phyloP scores from a whole-genome alignment of 2,888 invertebrate genomes.

The Drosophila tripunctata region DNA sequence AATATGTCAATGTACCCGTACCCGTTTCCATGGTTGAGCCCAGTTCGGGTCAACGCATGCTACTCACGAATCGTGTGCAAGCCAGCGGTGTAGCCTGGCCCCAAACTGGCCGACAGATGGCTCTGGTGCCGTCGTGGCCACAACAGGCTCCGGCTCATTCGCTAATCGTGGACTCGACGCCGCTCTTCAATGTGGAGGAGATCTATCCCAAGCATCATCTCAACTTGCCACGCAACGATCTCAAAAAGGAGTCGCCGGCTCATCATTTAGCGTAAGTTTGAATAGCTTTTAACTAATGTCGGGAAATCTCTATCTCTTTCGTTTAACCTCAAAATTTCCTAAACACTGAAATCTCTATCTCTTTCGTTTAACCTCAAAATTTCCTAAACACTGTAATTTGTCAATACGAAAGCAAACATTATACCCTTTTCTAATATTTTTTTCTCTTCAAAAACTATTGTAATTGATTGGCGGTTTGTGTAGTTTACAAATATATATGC shows the following conservation, averaged over 20 bases:
- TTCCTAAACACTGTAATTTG: too few species aligned
- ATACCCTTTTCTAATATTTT: too few species aligned
- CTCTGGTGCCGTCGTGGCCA: slow-evolving; percentile 93
- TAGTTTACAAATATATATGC: too few species aligned
- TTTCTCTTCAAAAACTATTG: too few species aligned
- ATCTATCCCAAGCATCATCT: slow-evolving; percentile 87
- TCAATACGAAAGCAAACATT: too few species aligned
- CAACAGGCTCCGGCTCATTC: slow-evolving; percentile 90
- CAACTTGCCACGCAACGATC: slow-evolving; percentile 86
- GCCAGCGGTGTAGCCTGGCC: slow-evolving; percentile 85
- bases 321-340: too few species aligned
- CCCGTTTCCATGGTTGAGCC: slow-evolving; percentile 97
- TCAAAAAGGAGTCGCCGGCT: slow-evolving; percentile 86
- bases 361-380: too few species aligned
- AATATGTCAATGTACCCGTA: slow-evolving; percentile 88
- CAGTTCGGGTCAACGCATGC: slow-evolving; percentile 91
- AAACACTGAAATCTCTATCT: too few species aligned
- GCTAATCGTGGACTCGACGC: slow-evolving; percentile 90
- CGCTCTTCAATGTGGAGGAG: slow-evolving; percentile 88
- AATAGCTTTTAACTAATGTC: neutral
- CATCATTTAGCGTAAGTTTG: slow-evolving; percentile 84
- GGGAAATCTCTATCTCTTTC: too few species aligned
- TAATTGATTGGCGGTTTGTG: too few species aligned
- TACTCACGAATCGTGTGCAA: slow-evolving; percentile 86
- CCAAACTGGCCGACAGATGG: slow-evolving; percentile 88